Evolutionary conservation across 1,140 invertebrate genomes (phyloP).

Genomic region (Paramacrobiotus metropolitanus): DNA sequence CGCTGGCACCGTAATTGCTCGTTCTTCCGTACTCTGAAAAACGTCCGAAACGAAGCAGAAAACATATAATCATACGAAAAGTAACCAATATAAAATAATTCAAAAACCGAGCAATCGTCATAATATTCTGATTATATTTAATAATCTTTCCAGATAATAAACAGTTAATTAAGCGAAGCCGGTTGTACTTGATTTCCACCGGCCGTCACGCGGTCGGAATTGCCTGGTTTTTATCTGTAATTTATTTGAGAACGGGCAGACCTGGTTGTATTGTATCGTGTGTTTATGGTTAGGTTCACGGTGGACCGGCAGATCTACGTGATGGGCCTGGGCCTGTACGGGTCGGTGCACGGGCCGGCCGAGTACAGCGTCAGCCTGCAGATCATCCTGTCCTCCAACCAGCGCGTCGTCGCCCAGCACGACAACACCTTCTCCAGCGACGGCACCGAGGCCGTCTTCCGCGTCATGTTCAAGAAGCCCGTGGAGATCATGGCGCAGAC

Average conservation of each 20-base stretch:
- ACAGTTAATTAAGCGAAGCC: no score
- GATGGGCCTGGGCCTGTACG: slow-evolving; percentile 65
- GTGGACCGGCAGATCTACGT: slow-evolving; percentile 59
- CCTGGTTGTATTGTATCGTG: background rate
- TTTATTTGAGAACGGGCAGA: no score
- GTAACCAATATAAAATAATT: no score
- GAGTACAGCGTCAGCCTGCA: slow-evolving; percentile 57
- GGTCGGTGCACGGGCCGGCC: slow-evolving; percentile 52
- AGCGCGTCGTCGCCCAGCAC: slow-evolving; percentile 49
- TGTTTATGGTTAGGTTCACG: slow-evolving; percentile 36
- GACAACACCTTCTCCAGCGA: slow-evolving; percentile 52
- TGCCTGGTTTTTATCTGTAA: no score
- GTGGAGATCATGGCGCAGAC: slow-evolving; percentile 54
- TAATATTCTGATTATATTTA: no score
- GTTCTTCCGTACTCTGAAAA: slow-evolving; percentile 8
- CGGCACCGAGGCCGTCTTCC: slow-evolving; percentile 52
- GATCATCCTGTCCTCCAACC: slow-evolving; percentile 47
- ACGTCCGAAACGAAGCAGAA: no score
- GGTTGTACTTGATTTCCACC: no score
- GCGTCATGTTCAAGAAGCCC: slow-evolving; percentile 69
- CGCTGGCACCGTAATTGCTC: no score
- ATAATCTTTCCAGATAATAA: no score
- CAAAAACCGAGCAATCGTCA: no score
- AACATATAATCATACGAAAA: no score
- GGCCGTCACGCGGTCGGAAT: no score